Conservation (phyloP, 2,797 vertebrate species). For the Numenius phaeopus region DNA sequence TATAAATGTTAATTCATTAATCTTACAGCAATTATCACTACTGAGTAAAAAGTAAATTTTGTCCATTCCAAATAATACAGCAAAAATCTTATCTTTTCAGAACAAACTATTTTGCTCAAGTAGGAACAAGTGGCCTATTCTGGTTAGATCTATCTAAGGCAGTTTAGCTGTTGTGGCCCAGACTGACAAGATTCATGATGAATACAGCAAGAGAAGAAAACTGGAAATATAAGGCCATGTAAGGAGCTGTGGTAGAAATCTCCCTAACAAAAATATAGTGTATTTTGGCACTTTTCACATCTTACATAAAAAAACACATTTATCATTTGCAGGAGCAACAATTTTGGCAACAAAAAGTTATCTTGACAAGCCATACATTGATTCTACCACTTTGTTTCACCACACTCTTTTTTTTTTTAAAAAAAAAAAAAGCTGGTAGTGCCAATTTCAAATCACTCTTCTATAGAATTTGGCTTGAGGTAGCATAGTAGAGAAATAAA, state of each 20-base stretch:
- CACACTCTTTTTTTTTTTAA: background rate
- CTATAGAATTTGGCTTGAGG: background rate
- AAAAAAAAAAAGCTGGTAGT: background rate
- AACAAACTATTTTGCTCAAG: background rate
- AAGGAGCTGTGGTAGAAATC: background rate
- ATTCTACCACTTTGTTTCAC: background rate
- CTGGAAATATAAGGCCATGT: background rate
- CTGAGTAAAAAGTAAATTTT: background rate
- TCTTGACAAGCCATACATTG: background rate
- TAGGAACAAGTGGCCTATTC: background rate
- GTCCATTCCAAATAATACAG: background rate
- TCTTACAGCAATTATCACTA: background rate
- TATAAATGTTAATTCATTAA: background rate
- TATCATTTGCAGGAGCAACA: background rate
- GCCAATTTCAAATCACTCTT: background rate
- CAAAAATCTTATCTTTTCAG: background rate
- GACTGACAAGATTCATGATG: background rate
- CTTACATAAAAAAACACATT: background rate
- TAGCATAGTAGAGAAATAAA: background rate
- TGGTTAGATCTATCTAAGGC: background rate
- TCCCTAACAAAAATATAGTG: fast-evolving
- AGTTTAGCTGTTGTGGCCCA: background rate
- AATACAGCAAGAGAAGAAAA: background rate
- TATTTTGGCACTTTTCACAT: background rate
- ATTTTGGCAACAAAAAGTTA: background rate